Conservation (phyloP, 2,797 vertebrate genomes). For the Brachyalestes nurse region DNA sequence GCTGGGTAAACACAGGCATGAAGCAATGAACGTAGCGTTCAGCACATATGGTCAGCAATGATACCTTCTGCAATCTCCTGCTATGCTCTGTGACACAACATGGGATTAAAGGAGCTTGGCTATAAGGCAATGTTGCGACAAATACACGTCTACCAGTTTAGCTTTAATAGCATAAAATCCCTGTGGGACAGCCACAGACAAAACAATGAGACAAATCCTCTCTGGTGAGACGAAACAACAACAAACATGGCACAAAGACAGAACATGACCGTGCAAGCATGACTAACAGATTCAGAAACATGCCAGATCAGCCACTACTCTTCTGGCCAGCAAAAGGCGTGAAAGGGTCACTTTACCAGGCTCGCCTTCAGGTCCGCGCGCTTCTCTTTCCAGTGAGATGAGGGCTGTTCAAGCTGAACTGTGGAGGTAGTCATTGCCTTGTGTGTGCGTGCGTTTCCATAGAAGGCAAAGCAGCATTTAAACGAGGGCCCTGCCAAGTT, state of each 20-base stretch:
- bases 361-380: background rate
- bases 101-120: background rate
- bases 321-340: background rate
- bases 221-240: conserved; percentile 29
- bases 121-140: background rate
- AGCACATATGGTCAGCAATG: background rate
- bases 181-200: background rate
- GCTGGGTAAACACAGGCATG: conserved; percentile 3
- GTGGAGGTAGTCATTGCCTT: background rate
- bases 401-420: background rate
- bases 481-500: conserved; percentile 27
- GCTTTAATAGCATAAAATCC: background rate
- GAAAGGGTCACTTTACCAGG: conserved; percentile 34
- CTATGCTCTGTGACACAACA: background rate
- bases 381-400: background rate
- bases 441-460: conserved; percentile 47
- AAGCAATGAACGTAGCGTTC: background rate
- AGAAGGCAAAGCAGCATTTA: conserved; percentile 56
- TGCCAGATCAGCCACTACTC: background rate
- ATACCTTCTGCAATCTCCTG: background rate
- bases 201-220: conserved; percentile 26
- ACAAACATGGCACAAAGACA: background rate
- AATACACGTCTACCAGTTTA: conserved; percentile 1
- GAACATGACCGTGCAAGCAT: background rate
- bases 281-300: background rate